Conservation (phyloP, 2,113 vertebrate genomes). For the Macrotus californicus region DNA sequence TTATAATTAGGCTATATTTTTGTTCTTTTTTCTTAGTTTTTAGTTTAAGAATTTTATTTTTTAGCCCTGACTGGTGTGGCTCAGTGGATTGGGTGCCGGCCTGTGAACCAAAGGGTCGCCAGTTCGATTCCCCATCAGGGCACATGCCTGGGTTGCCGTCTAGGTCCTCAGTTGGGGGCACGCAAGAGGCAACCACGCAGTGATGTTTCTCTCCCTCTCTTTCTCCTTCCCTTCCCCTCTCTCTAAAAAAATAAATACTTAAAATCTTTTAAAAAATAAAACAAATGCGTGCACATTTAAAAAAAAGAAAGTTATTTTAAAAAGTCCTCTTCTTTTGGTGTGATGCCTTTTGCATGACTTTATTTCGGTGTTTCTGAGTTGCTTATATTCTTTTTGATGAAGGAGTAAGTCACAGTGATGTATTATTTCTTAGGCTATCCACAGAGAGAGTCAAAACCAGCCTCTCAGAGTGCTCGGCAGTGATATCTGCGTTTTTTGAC, state of each 20-base stretch:
- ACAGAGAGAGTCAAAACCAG: conserved; percentile 86
- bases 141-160: too few relatives aligned
- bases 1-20: not conserved
- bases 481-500: conserved; percentile 87
- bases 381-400: not conserved
- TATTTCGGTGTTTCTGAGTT: conserved; percentile 23
- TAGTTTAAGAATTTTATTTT: not conserved
- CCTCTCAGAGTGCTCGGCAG: conserved; percentile 87
- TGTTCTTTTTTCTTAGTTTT: not conserved
- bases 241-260: too few relatives aligned
- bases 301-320: not conserved
- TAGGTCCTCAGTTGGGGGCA: too few relatives aligned
- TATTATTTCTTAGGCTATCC: conserved; percentile 81
- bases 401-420: not conserved
- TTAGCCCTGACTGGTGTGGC: too few relatives aligned
- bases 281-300: too few relatives aligned
- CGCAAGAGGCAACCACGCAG: too few relatives aligned
- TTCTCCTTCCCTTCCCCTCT: too few relatives aligned
- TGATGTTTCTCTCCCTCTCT: too few relatives aligned
- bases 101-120: too few relatives aligned
- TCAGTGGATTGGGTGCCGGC: too few relatives aligned
- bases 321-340: not conserved
- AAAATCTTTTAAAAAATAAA: too few relatives aligned
- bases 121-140: too few relatives aligned
- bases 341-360: not conserved